phyloP scores from a whole-genome alignment of 2,113 vertebrate genomes.

The Alaudala cheleensis region DNA sequence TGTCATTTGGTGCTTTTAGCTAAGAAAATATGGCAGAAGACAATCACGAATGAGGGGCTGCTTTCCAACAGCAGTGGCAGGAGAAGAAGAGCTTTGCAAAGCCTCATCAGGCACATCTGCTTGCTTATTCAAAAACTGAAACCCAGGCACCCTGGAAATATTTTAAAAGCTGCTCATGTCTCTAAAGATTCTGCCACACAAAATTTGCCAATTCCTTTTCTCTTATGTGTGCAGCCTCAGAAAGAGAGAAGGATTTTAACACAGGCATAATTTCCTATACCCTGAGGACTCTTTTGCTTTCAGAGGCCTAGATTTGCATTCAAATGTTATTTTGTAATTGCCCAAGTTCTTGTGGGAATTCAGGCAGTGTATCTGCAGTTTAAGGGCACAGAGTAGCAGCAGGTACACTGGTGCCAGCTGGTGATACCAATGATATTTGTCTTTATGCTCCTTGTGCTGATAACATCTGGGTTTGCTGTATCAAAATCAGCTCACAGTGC shows the following conservation, averaged over 20 bases:
- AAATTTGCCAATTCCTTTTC: not conserved
- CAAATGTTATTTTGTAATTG: not conserved
- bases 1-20: not conserved
- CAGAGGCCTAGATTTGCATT: not conserved
- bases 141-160: not conserved
- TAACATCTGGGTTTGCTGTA: not conserved
- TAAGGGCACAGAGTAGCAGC: not conserved
- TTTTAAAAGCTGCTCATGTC: not conserved
- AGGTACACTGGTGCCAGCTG: not conserved
- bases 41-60: not conserved
- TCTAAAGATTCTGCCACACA: not conserved
- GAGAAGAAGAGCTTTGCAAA: not conserved
- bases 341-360: not conserved
- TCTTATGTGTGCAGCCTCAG: not conserved
- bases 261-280: not conserved
- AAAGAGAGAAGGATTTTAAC: not conserved
- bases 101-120: conserved; percentile 4
- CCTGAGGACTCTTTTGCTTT: not conserved
- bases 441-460: not conserved
- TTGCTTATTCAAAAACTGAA: conserved; percentile 18
- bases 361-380: not conserved
- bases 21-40: not conserved
- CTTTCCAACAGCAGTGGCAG: not conserved
- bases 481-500: not conserved
- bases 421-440: not conserved